Evolutionary conservation across 2,888 invertebrate genomes (phyloP).

Genomic region (Hypomecis atomaria): DNA sequence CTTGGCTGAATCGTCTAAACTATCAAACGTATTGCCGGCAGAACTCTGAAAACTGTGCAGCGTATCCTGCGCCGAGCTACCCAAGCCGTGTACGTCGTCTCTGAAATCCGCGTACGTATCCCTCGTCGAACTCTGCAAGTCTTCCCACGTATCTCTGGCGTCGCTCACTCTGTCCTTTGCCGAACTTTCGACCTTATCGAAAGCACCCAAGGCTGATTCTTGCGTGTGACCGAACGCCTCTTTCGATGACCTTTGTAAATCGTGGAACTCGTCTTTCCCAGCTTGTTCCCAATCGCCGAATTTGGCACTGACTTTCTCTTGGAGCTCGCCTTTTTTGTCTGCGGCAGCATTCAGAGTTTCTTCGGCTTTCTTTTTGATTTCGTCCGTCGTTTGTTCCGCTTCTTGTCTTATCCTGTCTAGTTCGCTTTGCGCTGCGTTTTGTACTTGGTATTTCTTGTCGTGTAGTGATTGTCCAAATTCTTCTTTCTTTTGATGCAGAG

Average conservation of each 20-base stretch:
- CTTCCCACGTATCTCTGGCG: slow-evolving; percentile 73
- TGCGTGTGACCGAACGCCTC: slow-evolving; percentile 72
- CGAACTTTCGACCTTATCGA: slow-evolving; percentile 78
- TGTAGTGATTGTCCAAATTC: slow-evolving; percentile 55
- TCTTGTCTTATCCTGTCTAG: slow-evolving; percentile 74
- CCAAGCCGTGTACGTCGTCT: slow-evolving; percentile 72
- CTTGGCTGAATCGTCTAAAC: slow-evolving; percentile 73
- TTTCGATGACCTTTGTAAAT: slow-evolving; percentile 66
- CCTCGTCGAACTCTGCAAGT: slow-evolving; percentile 73
- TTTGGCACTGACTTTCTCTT: slow-evolving; percentile 58
- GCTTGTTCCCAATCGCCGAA: slow-evolving; percentile 51
- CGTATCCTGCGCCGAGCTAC: slow-evolving; percentile 75
- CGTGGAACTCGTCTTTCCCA: slow-evolving; percentile 59
- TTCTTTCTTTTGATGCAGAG: slow-evolving; percentile 55
- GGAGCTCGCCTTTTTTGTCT: slow-evolving; percentile 64
- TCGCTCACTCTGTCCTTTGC: slow-evolving; percentile 75
- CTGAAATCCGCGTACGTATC: slow-evolving; percentile 74
- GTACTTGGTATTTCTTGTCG: slow-evolving; percentile 63
- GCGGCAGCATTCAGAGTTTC: slow-evolving; percentile 68
- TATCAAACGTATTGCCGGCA: slow-evolving; percentile 78
- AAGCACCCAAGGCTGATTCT: slow-evolving; percentile 77
- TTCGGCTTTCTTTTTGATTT: slow-evolving; percentile 74
- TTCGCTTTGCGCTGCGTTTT: slow-evolving; percentile 62
- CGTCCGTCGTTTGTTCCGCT: slow-evolving; percentile 74
- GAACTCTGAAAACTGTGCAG: slow-evolving; percentile 80